Percentiles rank a stretch among this genome's conserved stretches.
These are phyloP conservation scores for Leptobrachium leishanense DNA, from an alignment of 2,113 vertebrate genomes.

Conservation along the genomic window DNA sequence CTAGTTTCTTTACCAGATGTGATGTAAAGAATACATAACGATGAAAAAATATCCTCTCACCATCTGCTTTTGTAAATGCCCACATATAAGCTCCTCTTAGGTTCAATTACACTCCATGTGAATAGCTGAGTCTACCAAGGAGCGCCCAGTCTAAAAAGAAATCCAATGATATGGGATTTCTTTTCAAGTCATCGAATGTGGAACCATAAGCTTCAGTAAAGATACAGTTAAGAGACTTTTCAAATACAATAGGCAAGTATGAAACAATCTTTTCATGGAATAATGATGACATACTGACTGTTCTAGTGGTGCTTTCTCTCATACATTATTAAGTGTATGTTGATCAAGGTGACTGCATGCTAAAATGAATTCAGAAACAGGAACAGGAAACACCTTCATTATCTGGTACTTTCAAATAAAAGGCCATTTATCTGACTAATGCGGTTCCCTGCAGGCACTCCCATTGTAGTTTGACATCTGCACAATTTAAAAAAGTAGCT, in stretches of 20 bases:
- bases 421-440: slow-evolving; percentile 6
- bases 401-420: not conserved
- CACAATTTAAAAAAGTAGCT: not conserved
- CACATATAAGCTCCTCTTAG: no score
- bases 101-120: not conserved
- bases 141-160: not conserved
- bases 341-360: not conserved
- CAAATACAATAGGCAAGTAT: not conserved
- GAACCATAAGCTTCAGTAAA: not conserved
- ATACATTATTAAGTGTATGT: not conserved
- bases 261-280: not conserved
- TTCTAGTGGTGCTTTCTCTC: not conserved
- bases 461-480: not conserved
- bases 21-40: no score
- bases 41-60: no score
- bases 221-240: not conserved
- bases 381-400: not conserved
- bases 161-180: not conserved
- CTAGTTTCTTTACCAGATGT: no score
- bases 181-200: not conserved
- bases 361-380: not conserved
- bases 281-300: not conserved
- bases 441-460: not conserved
- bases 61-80: no score
- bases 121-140: not conserved